Conservation (phyloP, 1,140 invertebrate genomes). For the Apis cerana region DNA sequence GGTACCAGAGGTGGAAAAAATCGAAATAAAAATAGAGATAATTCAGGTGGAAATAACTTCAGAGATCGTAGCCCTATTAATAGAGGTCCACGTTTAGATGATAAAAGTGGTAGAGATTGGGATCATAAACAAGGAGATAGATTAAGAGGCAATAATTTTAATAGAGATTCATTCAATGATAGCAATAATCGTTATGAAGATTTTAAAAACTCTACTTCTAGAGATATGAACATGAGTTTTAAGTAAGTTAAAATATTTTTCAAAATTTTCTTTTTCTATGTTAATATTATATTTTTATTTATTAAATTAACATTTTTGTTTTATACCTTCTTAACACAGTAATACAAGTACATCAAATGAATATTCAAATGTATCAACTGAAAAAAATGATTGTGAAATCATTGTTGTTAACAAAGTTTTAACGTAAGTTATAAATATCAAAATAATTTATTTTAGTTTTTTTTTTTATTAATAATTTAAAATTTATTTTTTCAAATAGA, state of each 20-base stretch:
- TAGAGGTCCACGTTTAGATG: constrained; percentile 67
- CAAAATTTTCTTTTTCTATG: background rate
- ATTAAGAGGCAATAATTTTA: constrained; percentile 57
- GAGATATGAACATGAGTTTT: constrained; percentile 62
- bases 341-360: constrained; percentile 56
- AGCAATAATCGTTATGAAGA: constrained; percentile 68
- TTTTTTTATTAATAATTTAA: constrained; percentile 53
- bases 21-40: constrained; percentile 71
- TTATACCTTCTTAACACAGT: constrained; percentile 15
- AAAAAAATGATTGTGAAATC: constrained; percentile 93
- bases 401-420: constrained; percentile 90
- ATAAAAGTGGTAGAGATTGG: constrained; percentile 66
- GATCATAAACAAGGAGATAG: constrained; percentile 63
- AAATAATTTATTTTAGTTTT: constrained; percentile 6
- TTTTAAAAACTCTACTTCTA: constrained; percentile 62
- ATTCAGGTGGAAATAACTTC: constrained; percentile 66
- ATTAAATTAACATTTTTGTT: background rate
- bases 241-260: constrained; percentile 56
- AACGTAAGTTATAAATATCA: constrained; percentile 84
- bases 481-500: constrained; percentile 76
- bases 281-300: background rate
- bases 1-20: constrained; percentile 70
- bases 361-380: constrained; percentile 78
- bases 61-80: constrained; percentile 77
- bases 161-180: constrained; percentile 67